phyloP scores from a whole-genome alignment of 2,888 invertebrate species.

The Tipula unca region DNA sequence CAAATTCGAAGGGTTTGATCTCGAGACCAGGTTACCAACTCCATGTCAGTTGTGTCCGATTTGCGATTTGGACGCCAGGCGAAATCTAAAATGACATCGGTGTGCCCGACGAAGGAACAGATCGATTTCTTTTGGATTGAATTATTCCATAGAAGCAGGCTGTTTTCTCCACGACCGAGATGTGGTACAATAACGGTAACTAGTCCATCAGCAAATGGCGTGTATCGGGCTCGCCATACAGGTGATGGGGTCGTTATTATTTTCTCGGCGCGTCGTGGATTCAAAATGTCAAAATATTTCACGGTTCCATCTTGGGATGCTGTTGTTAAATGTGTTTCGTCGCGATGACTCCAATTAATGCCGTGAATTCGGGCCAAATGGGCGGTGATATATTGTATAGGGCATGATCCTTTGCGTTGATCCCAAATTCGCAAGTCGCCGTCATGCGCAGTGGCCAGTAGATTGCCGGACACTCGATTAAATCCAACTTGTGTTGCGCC shows the following conservation, averaged over 20 bases:
- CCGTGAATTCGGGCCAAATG: conserved; percentile 87
- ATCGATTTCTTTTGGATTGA: conserved; percentile 62
- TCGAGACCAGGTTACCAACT: conserved; percentile 90
- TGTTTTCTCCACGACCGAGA: conserved; percentile 79
- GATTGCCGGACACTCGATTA: conserved; percentile 74
- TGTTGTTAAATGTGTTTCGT: conserved; percentile 78
- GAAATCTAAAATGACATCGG: conserved; percentile 90
- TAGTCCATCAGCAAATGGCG: conserved; percentile 89
- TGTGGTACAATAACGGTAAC: conserved; percentile 90
- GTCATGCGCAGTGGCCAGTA: conserved; percentile 90
- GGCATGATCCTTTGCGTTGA: conserved; percentile 75
- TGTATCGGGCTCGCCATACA: conserved; percentile 89
- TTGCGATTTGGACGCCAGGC: conserved; percentile 73
- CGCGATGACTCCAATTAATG: conserved; percentile 85
- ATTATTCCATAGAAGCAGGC: conserved; percentile 68
- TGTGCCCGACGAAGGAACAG: conserved; percentile 88
- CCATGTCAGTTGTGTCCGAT: conserved; percentile 43
- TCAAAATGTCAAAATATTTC: conserved; percentile 86
- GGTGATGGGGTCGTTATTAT: conserved; percentile 72
- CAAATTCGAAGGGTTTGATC: conserved; percentile 88
- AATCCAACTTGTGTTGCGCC: conserved; percentile 92
- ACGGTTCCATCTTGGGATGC: conserved; percentile 94
- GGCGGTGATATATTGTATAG: conserved; percentile 88
- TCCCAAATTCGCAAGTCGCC: conserved; percentile 96
- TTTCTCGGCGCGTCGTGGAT: conserved; percentile 75